Percentiles rank a stretch among this genome's conserved stretches.
phyloP scores from a whole-genome alignment of 2,113 vertebrate genomes.

The Pterophyllum scalare region DNA sequence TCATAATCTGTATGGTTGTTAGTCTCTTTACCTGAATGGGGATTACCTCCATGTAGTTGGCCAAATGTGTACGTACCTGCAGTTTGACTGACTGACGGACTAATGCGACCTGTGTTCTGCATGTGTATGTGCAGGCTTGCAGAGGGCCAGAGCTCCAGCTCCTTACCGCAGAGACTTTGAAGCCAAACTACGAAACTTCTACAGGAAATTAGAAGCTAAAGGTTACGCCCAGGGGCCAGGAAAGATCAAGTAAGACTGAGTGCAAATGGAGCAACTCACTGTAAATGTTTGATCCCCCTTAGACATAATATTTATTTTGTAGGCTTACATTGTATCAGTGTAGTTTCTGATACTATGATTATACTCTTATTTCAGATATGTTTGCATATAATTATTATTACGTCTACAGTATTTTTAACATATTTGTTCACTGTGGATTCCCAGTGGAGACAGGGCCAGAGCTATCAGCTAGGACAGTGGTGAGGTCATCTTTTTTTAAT shows the following conservation, averaged over 20 bases:
- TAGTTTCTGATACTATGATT: not conserved
- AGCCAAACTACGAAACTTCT: conserved; percentile 98
- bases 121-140: conserved; percentile 81
- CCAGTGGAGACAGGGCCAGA: not conserved
- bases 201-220: conserved; percentile 97
- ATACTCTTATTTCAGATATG: not conserved
- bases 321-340: too few species aligned
- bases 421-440: not conserved
- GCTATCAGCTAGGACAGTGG: not conserved
- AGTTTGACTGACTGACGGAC: not conserved
- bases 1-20: not conserved
- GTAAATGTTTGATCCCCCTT: not conserved
- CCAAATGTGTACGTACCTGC: not conserved
- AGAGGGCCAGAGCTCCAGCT: conserved; percentile 95
- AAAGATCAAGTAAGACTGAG: conserved; percentile 93
- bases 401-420: not conserved
- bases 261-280: not conserved
- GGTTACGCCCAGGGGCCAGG: conserved; percentile 97
- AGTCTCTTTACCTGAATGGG: not conserved
- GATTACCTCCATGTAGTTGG: not conserved
- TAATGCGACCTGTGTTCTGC: not conserved
- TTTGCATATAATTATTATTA: not conserved
- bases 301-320: too few species aligned
- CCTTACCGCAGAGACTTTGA: conserved; percentile 98
- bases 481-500: not conserved